These are phyloP conservation scores for Stenodera caucasica DNA, from an alignment of 2,888 invertebrate species.

Conservation along the genomic window DNA sequence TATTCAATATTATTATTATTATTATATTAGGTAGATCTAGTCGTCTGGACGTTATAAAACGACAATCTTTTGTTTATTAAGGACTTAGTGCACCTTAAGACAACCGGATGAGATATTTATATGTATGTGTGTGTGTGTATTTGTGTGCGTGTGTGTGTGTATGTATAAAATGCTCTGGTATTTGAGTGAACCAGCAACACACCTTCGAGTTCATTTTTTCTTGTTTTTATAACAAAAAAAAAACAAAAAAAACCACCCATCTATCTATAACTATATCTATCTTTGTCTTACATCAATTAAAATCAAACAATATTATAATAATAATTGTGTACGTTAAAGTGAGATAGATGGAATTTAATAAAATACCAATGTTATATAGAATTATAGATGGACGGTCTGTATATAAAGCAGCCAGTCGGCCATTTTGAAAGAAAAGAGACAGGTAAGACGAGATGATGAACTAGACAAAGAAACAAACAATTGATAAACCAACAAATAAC, in stretches of 20 bases:
- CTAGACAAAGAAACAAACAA: neutral
- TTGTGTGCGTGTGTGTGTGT: neutral
- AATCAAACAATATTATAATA: too few relatives aligned
- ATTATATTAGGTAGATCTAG: neutral
- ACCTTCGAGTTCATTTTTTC: slow-evolving; percentile 24
- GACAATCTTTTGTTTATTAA: slow-evolving; percentile 8
- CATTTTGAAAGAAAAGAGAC: slow-evolving; percentile 4
- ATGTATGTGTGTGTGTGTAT: neutral
- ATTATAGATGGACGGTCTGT: neutral
- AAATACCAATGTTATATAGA: neutral
- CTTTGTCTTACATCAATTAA: neutral
- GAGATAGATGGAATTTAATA: neutral
- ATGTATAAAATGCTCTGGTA: slow-evolving; percentile 24
- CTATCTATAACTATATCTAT: neutral
- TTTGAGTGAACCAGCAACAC: slow-evolving; percentile 22
- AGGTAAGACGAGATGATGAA: neutral
- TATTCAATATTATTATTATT: neutral
- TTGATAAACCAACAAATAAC: neutral
- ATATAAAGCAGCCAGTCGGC: neutral
- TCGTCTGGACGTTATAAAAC: slow-evolving; percentile 6
- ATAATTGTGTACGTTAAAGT: too few relatives aligned
- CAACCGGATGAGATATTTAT: slow-evolving; percentile 3
- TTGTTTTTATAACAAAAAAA: too few relatives aligned
- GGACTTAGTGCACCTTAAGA: slow-evolving; percentile 5
- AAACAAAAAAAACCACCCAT: too few relatives aligned